A percentile compares a stretch with the other conserved stretches of the same genome.
These are phyloP conservation scores for Lates japonicus DNA, from an alignment of 2,797 vertebrate species.

Conservation along the genomic window DNA sequence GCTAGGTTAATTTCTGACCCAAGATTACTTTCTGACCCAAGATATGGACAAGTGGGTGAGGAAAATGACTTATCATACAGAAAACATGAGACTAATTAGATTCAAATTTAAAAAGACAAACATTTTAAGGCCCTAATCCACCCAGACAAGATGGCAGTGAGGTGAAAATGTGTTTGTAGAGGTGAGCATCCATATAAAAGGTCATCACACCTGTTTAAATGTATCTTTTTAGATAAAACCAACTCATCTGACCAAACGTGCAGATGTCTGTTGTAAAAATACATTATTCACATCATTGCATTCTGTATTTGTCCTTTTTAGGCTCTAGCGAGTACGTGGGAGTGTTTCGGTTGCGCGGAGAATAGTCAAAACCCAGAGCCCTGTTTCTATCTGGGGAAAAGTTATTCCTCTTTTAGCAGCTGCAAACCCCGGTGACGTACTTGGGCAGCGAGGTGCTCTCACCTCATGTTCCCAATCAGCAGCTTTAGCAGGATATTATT, in stretches of 20 bases:
- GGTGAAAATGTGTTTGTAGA: conserved; percentile 2
- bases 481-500: conserved; percentile 74
- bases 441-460: conserved; percentile 70
- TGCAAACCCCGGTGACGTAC: conserved; percentile 77
- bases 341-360: conserved; percentile 22
- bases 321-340: conserved; percentile 29
- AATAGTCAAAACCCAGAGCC: conserved; percentile 44
- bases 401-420: conserved; percentile 73
- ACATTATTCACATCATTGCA: conserved; percentile 40
- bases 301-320: conserved; percentile 33
- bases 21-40: neutral
- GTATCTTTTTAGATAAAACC: neutral
- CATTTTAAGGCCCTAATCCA: neutral
- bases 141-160: neutral
- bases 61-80: neutral
- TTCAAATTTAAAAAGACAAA: neutral
- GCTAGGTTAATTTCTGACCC: neutral
- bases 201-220: conserved; percentile 9
- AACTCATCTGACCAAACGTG: conserved; percentile 1
- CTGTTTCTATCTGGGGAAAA: conserved; percentile 59
- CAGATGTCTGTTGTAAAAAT: conserved; percentile 41
- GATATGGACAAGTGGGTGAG: neutral
- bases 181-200: conserved; percentile 4
- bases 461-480: conserved; percentile 77
- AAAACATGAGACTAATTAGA: neutral